Evolutionary conservation across 2,113 vertebrate genomes (phyloP).

Genomic region (Mustela lutreola): DNA sequence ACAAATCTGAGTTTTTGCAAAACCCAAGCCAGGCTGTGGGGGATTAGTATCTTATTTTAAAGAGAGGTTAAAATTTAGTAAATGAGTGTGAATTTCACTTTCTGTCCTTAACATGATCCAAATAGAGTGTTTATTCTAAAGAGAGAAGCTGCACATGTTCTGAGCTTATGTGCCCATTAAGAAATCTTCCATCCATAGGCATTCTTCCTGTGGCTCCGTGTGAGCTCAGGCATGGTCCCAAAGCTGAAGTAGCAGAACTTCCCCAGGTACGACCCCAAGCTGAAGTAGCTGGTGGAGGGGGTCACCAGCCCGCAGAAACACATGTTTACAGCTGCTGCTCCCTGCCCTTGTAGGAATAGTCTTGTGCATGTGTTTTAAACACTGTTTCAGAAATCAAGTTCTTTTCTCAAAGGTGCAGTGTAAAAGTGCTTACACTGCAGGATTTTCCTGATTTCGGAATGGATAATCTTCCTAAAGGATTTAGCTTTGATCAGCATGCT

Average conservation of each 20-base stretch:
- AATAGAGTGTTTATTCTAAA: conserved; percentile 60
- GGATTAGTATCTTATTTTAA: conserved; percentile 50
- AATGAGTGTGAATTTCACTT: conserved; percentile 67
- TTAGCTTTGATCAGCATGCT: conserved; percentile 87
- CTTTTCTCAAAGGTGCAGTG: conserved; percentile 67
- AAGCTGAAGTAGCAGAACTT: not conserved
- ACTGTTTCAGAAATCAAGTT: conserved; percentile 51
- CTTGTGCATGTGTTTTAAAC: conserved; percentile 42
- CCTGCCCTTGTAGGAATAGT: conserved; percentile 35
- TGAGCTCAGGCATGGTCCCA: not conserved
- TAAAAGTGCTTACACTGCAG: conserved; percentile 81
- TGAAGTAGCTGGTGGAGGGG: conserved; percentile 30
- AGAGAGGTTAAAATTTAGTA: conserved; percentile 59
- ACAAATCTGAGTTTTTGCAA: conserved; percentile 28
- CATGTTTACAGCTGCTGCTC: conserved; percentile 55
- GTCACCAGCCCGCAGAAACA: conserved; percentile 58
- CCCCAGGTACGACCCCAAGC: not conserved
- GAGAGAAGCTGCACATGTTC: conserved; percentile 51
- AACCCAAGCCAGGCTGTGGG: not conserved
- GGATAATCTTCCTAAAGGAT: conserved; percentile 91
- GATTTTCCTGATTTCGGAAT: conserved; percentile 86
- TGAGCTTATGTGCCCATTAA: conserved; percentile 54
- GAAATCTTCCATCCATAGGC: conserved; percentile 44
- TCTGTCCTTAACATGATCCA: conserved; percentile 35
- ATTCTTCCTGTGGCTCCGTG: conserved; percentile 36